Evolutionary conservation across 1,140 invertebrate species (phyloP).

Genomic region (Oncopodura yosiiana): DNA sequence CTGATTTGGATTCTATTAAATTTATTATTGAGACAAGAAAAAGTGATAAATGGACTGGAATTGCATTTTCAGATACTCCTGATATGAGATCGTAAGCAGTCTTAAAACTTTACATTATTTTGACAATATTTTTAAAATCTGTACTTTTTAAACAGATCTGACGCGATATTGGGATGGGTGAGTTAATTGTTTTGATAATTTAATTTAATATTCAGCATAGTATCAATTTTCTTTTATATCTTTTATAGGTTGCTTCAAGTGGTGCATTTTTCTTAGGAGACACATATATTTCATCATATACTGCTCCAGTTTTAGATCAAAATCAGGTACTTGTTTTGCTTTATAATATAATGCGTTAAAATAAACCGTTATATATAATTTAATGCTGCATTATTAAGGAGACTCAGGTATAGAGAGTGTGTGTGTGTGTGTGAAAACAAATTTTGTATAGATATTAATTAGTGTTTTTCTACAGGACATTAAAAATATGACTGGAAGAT

Average conservation of each 20-base stretch:
- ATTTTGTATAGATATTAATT: neutral
- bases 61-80: conserved; percentile 78
- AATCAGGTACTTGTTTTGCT: conserved; percentile 36
- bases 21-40: conserved; percentile 79
- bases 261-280: conserved; percentile 75
- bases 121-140: conserved; percentile 44
- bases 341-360: too few species aligned
- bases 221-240: too few species aligned
- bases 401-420: too few species aligned
- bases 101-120: neutral
- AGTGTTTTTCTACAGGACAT: conserved; percentile 53
- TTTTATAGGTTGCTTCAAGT: too few species aligned
- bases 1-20: conserved; percentile 45
- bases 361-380: too few species aligned
- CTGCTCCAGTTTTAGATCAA: conserved; percentile 56
- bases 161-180: conserved; percentile 78
- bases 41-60: conserved; percentile 80
- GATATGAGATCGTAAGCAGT: conserved; percentile 67
- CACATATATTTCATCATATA: conserved; percentile 58
- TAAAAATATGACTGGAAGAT: conserved; percentile 55
- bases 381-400: too few species aligned
- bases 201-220: too few species aligned
- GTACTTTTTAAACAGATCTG: too few species aligned
- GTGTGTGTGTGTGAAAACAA: too few species aligned
- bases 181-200: too few species aligned